These are phyloP conservation scores for Salvator merianae DNA, from an alignment of 2,113 vertebrate species.

Conservation along the genomic window DNA sequence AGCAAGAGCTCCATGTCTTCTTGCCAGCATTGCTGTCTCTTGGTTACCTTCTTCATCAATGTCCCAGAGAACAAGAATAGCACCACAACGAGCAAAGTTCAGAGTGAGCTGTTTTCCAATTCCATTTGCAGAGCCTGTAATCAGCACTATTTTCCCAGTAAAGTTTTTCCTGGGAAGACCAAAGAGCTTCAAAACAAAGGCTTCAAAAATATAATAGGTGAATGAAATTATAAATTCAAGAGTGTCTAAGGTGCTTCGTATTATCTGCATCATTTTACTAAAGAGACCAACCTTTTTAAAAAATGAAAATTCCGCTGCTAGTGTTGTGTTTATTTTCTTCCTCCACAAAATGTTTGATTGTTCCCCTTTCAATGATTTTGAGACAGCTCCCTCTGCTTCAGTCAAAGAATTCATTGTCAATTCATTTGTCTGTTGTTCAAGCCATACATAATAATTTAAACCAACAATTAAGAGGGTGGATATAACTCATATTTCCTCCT, in stretches of 20 bases:
- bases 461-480: too few relatives aligned
- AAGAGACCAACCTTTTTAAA: too few relatives aligned
- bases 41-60: conserved; percentile 81
- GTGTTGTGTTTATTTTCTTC: too few relatives aligned
- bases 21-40: conserved; percentile 76
- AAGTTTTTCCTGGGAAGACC: conserved; percentile 63
- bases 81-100: conserved; percentile 76
- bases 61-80: conserved; percentile 88
- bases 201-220: conserved; percentile 75
- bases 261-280: conserved; percentile 54
- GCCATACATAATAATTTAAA: too few relatives aligned
- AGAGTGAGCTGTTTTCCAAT: conserved; percentile 84
- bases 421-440: too few relatives aligned
- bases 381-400: too few relatives aligned
- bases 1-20: conserved; percentile 60
- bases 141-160: conserved; percentile 74
- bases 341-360: too few relatives aligned
- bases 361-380: too few relatives aligned
- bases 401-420: too few relatives aligned
- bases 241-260: conserved; percentile 78
- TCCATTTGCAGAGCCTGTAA: conserved; percentile 63
- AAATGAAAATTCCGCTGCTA: too few relatives aligned
- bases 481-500: too few relatives aligned
- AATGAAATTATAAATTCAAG: conserved; percentile 63
- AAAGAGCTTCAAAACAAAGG: conserved; percentile 65